Conservation (phyloP, 2,888 invertebrate genomes). For the Incurvaria masculella region DNA sequence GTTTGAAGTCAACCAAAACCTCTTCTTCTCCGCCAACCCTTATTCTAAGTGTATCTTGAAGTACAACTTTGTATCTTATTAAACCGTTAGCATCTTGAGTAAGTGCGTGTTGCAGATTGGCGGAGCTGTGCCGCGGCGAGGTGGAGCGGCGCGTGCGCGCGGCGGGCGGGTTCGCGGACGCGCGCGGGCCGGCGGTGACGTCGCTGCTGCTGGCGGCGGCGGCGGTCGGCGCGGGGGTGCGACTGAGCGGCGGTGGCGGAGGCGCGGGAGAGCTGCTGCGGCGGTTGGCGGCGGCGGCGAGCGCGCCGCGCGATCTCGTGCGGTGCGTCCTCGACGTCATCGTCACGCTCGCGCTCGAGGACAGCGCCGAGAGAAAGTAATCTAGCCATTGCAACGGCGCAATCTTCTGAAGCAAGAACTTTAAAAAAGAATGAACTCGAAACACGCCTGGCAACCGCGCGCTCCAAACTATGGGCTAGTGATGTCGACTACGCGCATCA, state of each 20-base stretch:
- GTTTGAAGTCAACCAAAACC: too few species aligned
- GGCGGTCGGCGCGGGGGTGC: not conserved
- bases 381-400: too few species aligned
- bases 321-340: not conserved
- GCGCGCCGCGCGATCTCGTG: not conserved
- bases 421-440: too few species aligned
- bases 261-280: not conserved
- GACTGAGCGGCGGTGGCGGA: not conserved
- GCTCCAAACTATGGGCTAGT: too few species aligned
- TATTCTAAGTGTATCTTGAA: too few species aligned
- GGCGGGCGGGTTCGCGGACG: not conserved
- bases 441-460: too few species aligned
- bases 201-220: not conserved
- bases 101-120: not conserved
- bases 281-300: not conserved
- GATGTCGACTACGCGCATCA: too few species aligned
- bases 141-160: not conserved
- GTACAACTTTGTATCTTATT: too few species aligned
- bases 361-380: too few species aligned
- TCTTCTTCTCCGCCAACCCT: too few species aligned
- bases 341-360: not conserved
- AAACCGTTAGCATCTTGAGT: too few species aligned
- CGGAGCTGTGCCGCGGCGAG: not conserved
- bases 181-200: not conserved
- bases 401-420: too few species aligned